Percentiles rank a stretch among this genome's conserved stretches.
phyloP scores from a whole-genome alignment of 2,888 invertebrate species.

The Nematopogon swammerdamellus region DNA sequence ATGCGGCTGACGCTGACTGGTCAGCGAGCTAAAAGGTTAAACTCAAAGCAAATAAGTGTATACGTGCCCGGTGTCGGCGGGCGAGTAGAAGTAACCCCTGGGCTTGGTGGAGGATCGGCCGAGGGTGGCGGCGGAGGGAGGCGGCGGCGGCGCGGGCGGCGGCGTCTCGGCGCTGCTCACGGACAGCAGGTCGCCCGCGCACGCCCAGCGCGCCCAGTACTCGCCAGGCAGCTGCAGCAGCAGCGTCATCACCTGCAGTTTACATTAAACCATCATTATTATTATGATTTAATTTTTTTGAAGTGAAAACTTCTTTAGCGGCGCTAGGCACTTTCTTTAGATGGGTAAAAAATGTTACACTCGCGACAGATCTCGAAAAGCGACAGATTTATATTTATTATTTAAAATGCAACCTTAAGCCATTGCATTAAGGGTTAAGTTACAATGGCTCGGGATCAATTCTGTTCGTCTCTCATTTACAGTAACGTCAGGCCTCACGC shows the following conservation, averaged over 20 bases:
- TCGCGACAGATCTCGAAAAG: too few relatives aligned
- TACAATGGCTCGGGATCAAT: too few relatives aligned
- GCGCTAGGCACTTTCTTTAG: too few relatives aligned
- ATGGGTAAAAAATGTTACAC: too few relatives aligned
- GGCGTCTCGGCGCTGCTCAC: conserved; percentile 10
- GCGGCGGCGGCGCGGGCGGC: conserved; percentile 13
- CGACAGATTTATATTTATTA: too few relatives aligned
- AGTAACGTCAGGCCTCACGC: too few relatives aligned
- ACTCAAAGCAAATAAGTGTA: neutral
- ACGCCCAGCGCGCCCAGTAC: conserved; percentile 73
- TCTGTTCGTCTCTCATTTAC: too few relatives aligned
- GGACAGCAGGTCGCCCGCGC: conserved; percentile 25
- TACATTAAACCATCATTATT: conserved; percentile 10
- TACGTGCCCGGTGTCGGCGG: conserved; percentile 34
- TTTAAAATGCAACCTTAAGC: neutral
- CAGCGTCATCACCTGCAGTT: conserved; percentile 64
- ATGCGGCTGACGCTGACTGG: too few relatives aligned
- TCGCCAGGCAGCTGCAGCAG: conserved; percentile 68
- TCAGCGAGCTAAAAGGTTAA: too few relatives aligned
- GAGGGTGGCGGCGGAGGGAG: conserved; percentile 8
- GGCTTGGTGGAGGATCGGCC: conserved; percentile 17
- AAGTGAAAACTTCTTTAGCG: conserved; percentile 3
- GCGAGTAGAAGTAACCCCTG: conserved; percentile 47
- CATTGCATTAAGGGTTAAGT: too few relatives aligned
- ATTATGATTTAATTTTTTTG: conserved; percentile 1